These are phyloP conservation scores for Drosophila pseudotalamancana DNA, from an alignment of 2,888 invertebrate species.

Conservation along the genomic window DNA sequence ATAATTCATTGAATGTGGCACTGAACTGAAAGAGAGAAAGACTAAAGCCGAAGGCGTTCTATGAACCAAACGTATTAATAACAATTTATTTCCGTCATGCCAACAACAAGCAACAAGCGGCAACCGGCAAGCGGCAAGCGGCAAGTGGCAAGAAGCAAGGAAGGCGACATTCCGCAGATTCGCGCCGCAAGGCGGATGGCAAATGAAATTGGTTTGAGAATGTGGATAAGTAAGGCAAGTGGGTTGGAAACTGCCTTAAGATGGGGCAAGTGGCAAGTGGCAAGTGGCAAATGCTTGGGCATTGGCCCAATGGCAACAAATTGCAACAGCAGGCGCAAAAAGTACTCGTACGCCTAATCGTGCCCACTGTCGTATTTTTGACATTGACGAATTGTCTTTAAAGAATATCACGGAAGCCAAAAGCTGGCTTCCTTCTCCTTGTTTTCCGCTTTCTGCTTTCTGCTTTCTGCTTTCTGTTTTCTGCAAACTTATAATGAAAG, in stretches of 20 bases:
- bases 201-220: conserved; percentile 14
- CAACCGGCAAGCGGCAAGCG: not conserved
- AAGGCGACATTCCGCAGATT: conserved; percentile 54
- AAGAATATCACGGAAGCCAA: conserved; percentile 36
- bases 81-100: conserved; percentile 69
- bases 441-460: not conserved
- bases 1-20: conserved; percentile 60
- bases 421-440: not conserved
- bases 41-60: conserved; percentile 28
- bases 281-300: not conserved
- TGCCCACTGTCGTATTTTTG: conserved; percentile 65
- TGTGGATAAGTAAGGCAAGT: conserved; percentile 25
- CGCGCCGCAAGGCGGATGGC: conserved; percentile 21
- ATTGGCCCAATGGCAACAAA: conserved; percentile 38
- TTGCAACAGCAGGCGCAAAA: conserved; percentile 58
- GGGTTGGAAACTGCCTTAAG: conserved; percentile 6
- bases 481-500: conserved; percentile 55
- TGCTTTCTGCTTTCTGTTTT: conserved; percentile 20
- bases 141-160: not conserved
- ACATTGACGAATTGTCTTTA: conserved; percentile 73
- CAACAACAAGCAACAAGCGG: conserved; percentile 21
- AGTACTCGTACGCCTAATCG: conserved; percentile 46
- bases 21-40: conserved; percentile 18
- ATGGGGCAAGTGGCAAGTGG: not conserved
- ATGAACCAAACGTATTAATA: conserved; percentile 63